phyloP scores from a whole-genome alignment of 2,797 vertebrate species.

The Rhyacichthys aspro region DNA sequence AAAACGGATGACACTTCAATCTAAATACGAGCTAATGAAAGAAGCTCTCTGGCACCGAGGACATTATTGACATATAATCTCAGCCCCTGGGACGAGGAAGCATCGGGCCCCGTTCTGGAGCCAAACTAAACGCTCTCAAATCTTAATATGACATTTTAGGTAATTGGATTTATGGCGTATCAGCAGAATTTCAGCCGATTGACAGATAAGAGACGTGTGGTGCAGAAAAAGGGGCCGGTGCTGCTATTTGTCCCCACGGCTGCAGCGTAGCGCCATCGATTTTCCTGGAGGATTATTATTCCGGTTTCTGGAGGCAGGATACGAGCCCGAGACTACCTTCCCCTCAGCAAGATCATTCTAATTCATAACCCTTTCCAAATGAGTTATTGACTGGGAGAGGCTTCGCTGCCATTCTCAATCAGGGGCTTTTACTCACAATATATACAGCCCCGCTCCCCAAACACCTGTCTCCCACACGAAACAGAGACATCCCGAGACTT shows the following conservation, averaged over 20 bases:
- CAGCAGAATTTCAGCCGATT: slow-evolving; percentile 64
- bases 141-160: slow-evolving; percentile 70
- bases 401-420: slow-evolving; percentile 54
- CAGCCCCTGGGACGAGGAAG: slow-evolving; percentile 42
- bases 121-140: slow-evolving; percentile 63
- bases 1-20: slow-evolving; percentile 59
- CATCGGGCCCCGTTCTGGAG: slow-evolving; percentile 48
- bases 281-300: slow-evolving; percentile 77
- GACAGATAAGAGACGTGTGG: slow-evolving; percentile 48
- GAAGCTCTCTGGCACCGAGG: slow-evolving; percentile 45
- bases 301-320: slow-evolving; percentile 60
- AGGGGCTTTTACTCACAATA: slow-evolving; percentile 51
- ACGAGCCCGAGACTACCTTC: slow-evolving; percentile 63
- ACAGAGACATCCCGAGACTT: slow-evolving; percentile 28
- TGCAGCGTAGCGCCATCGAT: slow-evolving; percentile 66
- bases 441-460: slow-evolving; percentile 21
- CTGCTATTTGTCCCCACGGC: slow-evolving; percentile 51
- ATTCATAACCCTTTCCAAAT: slow-evolving; percentile 79
- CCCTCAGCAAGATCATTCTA: slow-evolving; percentile 77
- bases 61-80: slow-evolving; percentile 69
- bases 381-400: slow-evolving; percentile 77
- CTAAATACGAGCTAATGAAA: slow-evolving; percentile 65
- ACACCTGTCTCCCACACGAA: slow-evolving; percentile 36
- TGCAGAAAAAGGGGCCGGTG: slow-evolving; percentile 21
- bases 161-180: slow-evolving; percentile 71